Evolutionary conservation across 2,797 vertebrate genomes (phyloP), one percentile per base, ranked within the genome.

Genomic region (Clamator glandarius): DNA sequence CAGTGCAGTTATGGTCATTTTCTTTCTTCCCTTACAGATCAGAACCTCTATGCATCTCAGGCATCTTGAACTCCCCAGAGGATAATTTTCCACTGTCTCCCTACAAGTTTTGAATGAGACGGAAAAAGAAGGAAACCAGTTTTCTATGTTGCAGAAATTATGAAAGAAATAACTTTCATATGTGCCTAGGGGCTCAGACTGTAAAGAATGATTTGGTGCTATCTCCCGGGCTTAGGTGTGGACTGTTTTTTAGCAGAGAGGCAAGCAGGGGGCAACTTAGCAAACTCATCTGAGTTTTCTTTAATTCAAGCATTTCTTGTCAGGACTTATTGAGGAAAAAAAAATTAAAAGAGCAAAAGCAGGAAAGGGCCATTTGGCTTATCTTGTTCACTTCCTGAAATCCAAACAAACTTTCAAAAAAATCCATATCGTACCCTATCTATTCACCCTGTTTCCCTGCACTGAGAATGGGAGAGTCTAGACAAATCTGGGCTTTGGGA

Each of bases 331-430:
- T 39, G 61, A 74, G 64, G 48, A 44, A 72, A 84, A 83, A 67
- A 87, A 77, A 33, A 87, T 21, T 85, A 46, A 92, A 85, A 95
- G 74, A 94, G 85, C 93, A 92, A 92, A 95, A 92, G 91, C 96
- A 98, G 96, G 96, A 97, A 98, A 96, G 87, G 93, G 87, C 84
- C 81, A 79, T 94, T 96, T 88, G 64, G 96, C 95, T 98, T 97
- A 97, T 97, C 97, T 97, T 94, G 90, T 94, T 98, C 94, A 87
- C 94, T 97, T 98, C 97, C 97, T 97, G 95, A 97, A 97, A 96
- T 97, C 95, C 93, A 97, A 98, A 97, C 96, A 97, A 96, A 93
- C 87, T 89, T 92, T 96, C 92, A 26, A 84, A 97, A 91, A 97
- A 89, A 93, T 93, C 78, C 8, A 0, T 95, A 83, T 97, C 96